Base-by-base conservation (phyloP, 2,797 vertebrate genomes). In the Chromobotia macracanthus region DNA sequence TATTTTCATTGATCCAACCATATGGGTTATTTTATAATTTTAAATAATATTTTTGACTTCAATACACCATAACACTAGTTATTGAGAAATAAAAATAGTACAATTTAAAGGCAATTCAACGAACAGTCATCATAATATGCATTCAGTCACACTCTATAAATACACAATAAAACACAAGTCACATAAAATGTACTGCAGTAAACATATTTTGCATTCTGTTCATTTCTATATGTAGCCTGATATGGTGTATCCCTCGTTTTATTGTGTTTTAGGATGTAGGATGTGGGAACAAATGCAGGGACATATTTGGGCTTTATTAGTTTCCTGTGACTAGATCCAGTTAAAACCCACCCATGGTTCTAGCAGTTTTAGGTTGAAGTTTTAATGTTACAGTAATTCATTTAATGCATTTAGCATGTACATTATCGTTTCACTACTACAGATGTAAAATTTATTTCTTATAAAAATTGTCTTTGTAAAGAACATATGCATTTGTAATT, bases 231-330 rank as follows among this genome's bases (percentile, higher is more conserved):
- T 68, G 74, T 66, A 76, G 50, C 25, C 19, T 58, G 74, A 76
- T 28, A 76, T 0, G 13, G 51, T 35, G 3, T 16, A 23, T 53
- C 51, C 60, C 23, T 67, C 46, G 68, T 58, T 76, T 58, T 48
- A 68, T 66, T 56, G 64, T 38, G 7, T 3, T 10, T 25, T 58
- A 76, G 63, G 31, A 66, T 75, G 31, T 58, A 76, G 63, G 31
- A 66, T 75, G 31, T 41, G 35, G 73, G 73, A 5, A 51, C 18
- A 19, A 41, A 41, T 13, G 15, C 56, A 46, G 60, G 3, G 50
- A 72, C 64, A 63, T 50, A 72, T 48, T 67, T 55, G n/a, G 58
- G 18, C n/a, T 81, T 66, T 58, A 72, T 72, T 60, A 56, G 56
- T 80, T 65, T 71, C 67, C 71, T 72, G 64, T 67, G 10, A 44